Evolutionary conservation across 2,113 vertebrate species (phyloP).

Genomic region (Sphyrna mokarran): DNA sequence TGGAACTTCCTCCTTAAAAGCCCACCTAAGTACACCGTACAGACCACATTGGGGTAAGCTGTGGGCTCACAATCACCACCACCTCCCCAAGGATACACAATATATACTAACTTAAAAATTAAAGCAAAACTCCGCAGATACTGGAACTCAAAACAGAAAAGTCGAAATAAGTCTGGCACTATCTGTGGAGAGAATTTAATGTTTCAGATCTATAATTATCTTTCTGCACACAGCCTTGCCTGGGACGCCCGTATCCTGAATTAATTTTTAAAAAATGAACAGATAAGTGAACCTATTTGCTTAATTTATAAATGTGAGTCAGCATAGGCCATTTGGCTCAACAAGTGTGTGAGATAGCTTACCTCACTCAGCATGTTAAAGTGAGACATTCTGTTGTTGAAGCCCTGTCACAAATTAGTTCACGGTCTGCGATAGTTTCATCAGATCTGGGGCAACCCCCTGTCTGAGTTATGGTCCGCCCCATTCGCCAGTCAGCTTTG

Average conservation of each 20-base stretch:
- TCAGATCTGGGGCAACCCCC: conserved; percentile 20
- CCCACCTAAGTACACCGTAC: neutral
- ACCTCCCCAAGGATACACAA: neutral
- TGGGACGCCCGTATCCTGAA: too few relatives aligned
- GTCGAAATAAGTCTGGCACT: too few relatives aligned
- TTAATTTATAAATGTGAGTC: neutral
- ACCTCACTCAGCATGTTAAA: neutral
- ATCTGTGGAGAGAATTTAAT: too few relatives aligned
- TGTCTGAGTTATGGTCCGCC: neutral
- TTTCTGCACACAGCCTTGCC: neutral
- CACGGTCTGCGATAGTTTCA: too few relatives aligned
- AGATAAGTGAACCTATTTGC: neutral
- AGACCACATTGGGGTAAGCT: neutral
- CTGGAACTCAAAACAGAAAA: too few relatives aligned
- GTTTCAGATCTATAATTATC: too few relatives aligned
- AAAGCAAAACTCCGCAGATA: too few relatives aligned
- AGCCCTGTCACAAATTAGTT: neutral
- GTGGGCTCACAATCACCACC: too few relatives aligned
- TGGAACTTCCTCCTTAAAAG: neutral
- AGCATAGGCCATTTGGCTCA: neutral
- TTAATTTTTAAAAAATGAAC: neutral
- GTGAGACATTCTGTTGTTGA: neutral
- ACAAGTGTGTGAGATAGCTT: neutral
- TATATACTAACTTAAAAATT: neutral
- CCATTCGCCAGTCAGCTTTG: neutral